Percentiles rank a stretch among this genome's conserved stretches.
phyloP scores from a whole-genome alignment of 2,113 vertebrate genomes.

The Dolichallabes microphthalmus region DNA sequence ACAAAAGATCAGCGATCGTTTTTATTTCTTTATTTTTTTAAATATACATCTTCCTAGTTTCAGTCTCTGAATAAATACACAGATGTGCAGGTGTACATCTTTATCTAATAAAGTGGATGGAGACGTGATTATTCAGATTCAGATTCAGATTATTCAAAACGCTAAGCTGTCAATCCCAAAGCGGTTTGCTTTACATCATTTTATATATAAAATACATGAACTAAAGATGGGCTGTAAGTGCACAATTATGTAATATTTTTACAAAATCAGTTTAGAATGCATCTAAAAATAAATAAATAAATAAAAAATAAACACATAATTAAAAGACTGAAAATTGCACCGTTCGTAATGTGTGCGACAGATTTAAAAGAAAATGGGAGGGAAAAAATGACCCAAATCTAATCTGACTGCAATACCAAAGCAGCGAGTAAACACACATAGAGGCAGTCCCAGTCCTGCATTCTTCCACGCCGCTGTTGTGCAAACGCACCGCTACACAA shows the following conservation, averaged over 20 bases:
- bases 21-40: background rate
- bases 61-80: background rate
- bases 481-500: conserved; percentile 61
- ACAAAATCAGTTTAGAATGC: background rate
- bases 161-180: background rate
- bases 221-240: background rate
- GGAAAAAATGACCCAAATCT: conserved; percentile 9
- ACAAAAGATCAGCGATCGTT: background rate
- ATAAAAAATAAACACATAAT: background rate
- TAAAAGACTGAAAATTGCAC: background rate
- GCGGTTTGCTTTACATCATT: background rate
- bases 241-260: background rate
- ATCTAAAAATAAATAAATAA: background rate
- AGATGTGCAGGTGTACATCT: background rate
- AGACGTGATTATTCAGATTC: too few species aligned
- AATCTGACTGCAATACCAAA: background rate
- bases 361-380: background rate
- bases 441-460: conserved; percentile 1
- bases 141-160: background rate
- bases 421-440: conserved; percentile 19
- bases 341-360: background rate
- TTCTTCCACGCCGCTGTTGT: background rate
- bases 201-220: background rate
- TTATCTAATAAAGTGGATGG: background rate
- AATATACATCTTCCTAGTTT: background rate